Evolutionary conservation across 1,140 invertebrate genomes (phyloP).

Genomic region (Zophobas morio): DNA sequence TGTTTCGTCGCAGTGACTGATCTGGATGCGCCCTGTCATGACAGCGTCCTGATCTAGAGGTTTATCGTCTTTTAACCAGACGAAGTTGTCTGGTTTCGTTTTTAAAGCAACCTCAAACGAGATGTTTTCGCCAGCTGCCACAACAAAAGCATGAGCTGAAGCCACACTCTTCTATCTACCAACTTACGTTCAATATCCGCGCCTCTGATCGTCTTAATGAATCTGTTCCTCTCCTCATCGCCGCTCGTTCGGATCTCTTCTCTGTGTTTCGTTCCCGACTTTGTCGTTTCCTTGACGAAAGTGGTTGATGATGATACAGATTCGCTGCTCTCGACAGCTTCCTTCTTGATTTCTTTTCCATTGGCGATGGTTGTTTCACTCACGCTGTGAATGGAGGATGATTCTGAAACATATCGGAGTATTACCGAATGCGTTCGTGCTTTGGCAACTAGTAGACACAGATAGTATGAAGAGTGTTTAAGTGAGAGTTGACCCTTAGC

Average conservation of each 20-base stretch:
- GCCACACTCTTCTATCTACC: not conserved
- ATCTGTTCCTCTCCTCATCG: constrained; percentile 74
- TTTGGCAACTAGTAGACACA: not conserved
- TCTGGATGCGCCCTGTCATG: constrained; percentile 81
- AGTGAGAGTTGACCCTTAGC: constrained; percentile 13
- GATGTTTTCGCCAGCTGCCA: constrained; percentile 87
- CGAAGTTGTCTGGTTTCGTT: constrained; percentile 75
- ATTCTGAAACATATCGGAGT: constrained; percentile 10
- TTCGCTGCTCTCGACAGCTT: constrained; percentile 17
- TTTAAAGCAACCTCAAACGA: constrained; percentile 86
- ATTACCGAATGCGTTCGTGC: not conserved
- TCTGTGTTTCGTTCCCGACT: not conserved
- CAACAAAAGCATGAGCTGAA: constrained; percentile 48
- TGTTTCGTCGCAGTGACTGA: constrained; percentile 10
- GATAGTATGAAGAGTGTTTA: constrained; percentile 17
- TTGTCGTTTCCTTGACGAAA: constrained; percentile 7
- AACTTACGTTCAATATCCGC: constrained; percentile 84
- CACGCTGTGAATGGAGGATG: constrained; percentile 13
- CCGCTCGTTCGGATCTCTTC: not conserved
- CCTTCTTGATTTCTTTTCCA: constrained; percentile 6
- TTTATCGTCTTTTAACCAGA: constrained; percentile 93
- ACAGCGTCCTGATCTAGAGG: constrained; percentile 78
- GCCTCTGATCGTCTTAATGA: constrained; percentile 82
- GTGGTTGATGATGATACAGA: constrained; percentile 20
- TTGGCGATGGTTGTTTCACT: constrained; percentile 42